Evolutionary conservation across 2,113 vertebrate species (phyloP), one percentile per base, ranked within the genome.

Genomic region (Hippoglossus stenolepis): DNA sequence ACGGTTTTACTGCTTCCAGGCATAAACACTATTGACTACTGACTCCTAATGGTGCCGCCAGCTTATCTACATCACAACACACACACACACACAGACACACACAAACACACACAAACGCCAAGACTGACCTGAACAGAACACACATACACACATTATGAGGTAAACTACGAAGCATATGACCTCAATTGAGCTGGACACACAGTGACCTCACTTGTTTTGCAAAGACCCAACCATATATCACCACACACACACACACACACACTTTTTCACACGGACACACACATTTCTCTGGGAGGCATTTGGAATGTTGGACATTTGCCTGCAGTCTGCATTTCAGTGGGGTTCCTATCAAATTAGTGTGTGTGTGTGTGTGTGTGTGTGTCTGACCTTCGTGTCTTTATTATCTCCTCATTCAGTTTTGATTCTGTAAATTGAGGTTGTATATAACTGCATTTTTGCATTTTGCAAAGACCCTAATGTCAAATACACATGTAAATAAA

Each of bases 61-160:
- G 60, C 62, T 90, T 78, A 84, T 87, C 73, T 70, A 15, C 13
- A 83, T 77, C 15, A 40, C 70, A 77, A 69, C 73, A 73, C 74
- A 74, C 35, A 43, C 7, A 23, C n/a, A 20, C 7, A 61, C 71
- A 58, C 64, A 62, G 64, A 58, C 68, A 62, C 10, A 58, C 68
- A 62, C 10, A 74, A 20, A 40, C 14, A 21, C 20, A 65, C 51
- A 8, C 10, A 49, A 2, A 31, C 28, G 45, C 24, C 28, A 5
- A 31, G 6, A 38, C 43, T 45, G 12, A 45, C 43, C 12, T 45
- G 43, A 14, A 45, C 43, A 45, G 3, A 45, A 28, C 35, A 60
- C 28, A 51, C 15, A 12, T 14, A 23, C 35, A 60, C 28, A 57
- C 15, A 15, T 14, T 51, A 62, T 59, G 35, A 62, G 43, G 23